Conservation (phyloP, 2,888 invertebrate species). For the Lasioglossum calceatum region DNA sequence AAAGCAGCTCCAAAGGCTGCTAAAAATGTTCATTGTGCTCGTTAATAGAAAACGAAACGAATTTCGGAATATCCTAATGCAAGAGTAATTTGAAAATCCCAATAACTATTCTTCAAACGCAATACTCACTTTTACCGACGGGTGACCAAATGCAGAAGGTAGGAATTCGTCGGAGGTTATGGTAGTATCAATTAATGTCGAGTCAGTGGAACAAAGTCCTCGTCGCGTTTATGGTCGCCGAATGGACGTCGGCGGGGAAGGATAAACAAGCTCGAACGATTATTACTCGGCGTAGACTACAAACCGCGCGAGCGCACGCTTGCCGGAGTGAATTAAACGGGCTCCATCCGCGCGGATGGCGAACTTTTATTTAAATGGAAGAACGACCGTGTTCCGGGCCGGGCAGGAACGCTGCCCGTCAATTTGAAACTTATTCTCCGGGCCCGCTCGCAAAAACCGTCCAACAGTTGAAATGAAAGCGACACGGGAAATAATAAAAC, state of each 20-base stretch:
- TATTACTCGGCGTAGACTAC: slow-evolving; percentile 6
- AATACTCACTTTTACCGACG: background rate
- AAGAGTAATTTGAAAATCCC: background rate
- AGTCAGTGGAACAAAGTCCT: background rate
- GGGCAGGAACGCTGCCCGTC: slow-evolving; percentile 4
- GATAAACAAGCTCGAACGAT: slow-evolving; percentile 4
- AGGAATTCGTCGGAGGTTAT: background rate
- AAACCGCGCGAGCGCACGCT: background rate
- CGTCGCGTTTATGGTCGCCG: background rate
- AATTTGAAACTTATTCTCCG: slow-evolving; percentile 17
- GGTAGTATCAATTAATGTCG: background rate
- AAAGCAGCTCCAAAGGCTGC: background rate
- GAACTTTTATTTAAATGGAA: slow-evolving; percentile 28
- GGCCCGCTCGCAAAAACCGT: slow-evolving; percentile 25
- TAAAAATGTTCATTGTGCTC: too few species aligned
- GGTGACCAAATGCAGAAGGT: background rate
- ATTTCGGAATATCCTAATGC: too few species aligned
- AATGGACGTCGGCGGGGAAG: background rate
- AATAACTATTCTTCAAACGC: background rate
- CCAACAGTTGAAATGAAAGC: slow-evolving; percentile 24
- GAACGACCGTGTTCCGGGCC: slow-evolving; percentile 4
- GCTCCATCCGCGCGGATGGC: background rate
- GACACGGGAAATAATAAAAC: slow-evolving; percentile 28
- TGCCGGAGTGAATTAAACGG: slow-evolving; percentile 13
- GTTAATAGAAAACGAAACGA: too few species aligned